phyloP scores from a whole-genome alignment of 2,797 vertebrate genomes.

The Dipus sagitta region DNA sequence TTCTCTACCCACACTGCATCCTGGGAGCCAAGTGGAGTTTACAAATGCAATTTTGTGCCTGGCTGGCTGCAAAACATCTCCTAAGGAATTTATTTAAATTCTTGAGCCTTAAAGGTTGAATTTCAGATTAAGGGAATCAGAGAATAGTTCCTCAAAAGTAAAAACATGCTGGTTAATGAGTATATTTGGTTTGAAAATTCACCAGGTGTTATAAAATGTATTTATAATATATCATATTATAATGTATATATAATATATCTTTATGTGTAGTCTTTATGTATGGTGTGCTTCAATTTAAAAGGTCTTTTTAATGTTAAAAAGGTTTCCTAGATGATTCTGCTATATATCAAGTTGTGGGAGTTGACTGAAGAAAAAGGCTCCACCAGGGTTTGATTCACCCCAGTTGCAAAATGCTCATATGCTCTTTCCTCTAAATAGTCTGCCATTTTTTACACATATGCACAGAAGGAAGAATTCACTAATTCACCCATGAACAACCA shows the following conservation, averaged over 20 bases:
- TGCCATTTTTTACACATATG: background rate
- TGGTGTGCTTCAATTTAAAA: conserved; percentile 14
- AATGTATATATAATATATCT: background rate
- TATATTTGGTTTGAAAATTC: background rate
- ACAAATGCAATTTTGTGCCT: background rate
- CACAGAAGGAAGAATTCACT: background rate
- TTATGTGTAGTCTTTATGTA: background rate
- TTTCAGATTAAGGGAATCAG: conserved; percentile 8
- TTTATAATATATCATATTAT: background rate
- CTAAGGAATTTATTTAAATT: conserved; percentile 35
- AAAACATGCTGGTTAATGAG: background rate
- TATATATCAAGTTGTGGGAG: background rate
- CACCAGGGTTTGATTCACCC: background rate
- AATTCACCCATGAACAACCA: background rate
- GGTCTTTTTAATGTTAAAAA: background rate
- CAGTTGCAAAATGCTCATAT: background rate
- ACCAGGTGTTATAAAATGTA: background rate
- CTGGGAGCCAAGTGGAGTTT: background rate
- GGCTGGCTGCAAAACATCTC: background rate
- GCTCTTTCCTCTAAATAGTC: background rate
- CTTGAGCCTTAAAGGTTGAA: background rate
- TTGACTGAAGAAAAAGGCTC: background rate
- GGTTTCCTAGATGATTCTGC: conserved; percentile 26
- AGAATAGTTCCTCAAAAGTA: background rate
- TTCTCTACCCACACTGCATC: background rate